A percentile compares a stretch with the other conserved stretches of the same genome.
phyloP scores from a whole-genome alignment of 2,888 invertebrate genomes.

The Podotricha telesiphe region DNA sequence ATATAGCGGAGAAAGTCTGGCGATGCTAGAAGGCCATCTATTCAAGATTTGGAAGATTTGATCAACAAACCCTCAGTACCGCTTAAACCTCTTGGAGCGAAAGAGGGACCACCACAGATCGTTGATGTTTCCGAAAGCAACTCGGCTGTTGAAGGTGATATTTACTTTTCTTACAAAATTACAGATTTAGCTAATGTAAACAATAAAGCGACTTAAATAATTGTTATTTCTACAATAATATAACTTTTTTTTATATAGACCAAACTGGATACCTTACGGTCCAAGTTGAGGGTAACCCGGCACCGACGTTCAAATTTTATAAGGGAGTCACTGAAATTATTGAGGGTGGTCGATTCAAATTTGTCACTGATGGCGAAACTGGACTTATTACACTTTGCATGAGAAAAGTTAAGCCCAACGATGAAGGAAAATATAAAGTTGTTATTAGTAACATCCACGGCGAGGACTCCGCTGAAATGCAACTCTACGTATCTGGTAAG shows the following conservation, averaged over 20 bases:
- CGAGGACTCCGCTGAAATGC: constrained; percentile 97
- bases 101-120: constrained; percentile 93
- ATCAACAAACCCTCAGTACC: constrained; percentile 96
- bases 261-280: constrained; percentile 96
- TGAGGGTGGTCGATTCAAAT: constrained; percentile 97
- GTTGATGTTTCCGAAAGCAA: constrained; percentile 97
- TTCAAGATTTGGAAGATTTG: constrained; percentile 94
- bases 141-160: constrained; percentile 96
- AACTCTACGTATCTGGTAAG: constrained; percentile 97
- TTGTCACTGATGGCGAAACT: constrained; percentile 96
- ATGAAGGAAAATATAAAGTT: constrained; percentile 98
- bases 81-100: constrained; percentile 88
- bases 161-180: background rate
- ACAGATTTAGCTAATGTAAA: no score
- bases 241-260: constrained; percentile 83
- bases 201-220: background rate
- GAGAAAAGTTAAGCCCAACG: constrained; percentile 97
- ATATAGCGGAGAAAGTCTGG: constrained; percentile 92
- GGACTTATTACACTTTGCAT: constrained; percentile 97
- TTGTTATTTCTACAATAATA: background rate
- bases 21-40: constrained; percentile 94
- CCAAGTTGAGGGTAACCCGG: constrained; percentile 96
- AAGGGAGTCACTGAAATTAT: constrained; percentile 96
- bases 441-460: constrained; percentile 97
- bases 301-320: constrained; percentile 97